Evolutionary conservation across 2,113 vertebrate species (phyloP).

Genomic region (Rhodinocichla rosea): DNA sequence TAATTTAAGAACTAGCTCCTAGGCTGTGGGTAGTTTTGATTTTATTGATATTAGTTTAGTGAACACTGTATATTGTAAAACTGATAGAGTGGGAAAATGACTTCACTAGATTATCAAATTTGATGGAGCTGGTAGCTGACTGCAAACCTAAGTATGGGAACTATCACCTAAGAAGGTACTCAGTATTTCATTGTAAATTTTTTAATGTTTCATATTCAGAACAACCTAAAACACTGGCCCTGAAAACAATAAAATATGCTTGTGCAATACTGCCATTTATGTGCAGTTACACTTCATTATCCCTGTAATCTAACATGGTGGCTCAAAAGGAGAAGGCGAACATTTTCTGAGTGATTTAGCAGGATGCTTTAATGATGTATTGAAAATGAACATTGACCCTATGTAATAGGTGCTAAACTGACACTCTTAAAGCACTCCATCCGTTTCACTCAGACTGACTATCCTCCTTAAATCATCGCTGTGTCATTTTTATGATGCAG

Average conservation of each 20-base stretch:
- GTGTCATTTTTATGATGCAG: slow-evolving; percentile 73
- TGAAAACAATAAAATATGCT: slow-evolving; percentile 57
- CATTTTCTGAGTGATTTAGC: slow-evolving; percentile 71
- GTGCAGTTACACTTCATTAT: slow-evolving; percentile 70
- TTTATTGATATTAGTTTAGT: slow-evolving; percentile 58
- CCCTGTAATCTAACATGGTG: slow-evolving; percentile 58
- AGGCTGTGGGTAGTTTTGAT: slow-evolving; percentile 32
- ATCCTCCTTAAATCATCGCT: slow-evolving; percentile 67
- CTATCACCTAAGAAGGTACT: slow-evolving; percentile 13
- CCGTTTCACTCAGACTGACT: slow-evolving; percentile 64
- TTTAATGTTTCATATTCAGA: slow-evolving; percentile 56
- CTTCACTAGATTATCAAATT: slow-evolving; percentile 47
- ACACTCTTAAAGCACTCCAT: slow-evolving; percentile 69
- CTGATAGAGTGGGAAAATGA: slow-evolving; percentile 48
- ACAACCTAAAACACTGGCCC: slow-evolving; percentile 36
- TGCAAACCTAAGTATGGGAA: background rate
- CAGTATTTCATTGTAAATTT: slow-evolving; percentile 40
- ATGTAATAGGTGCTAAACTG: slow-evolving; percentile 75
- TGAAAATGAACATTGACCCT: slow-evolving; percentile 75
- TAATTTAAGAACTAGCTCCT: slow-evolving; percentile 28
- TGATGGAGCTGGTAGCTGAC: slow-evolving; percentile 1
- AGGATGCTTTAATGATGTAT: slow-evolving; percentile 71
- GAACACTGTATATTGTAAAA: slow-evolving; percentile 49
- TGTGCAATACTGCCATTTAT: slow-evolving; percentile 52
- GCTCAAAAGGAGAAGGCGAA: slow-evolving; percentile 32